These are phyloP conservation scores for Aythya baeri DNA, from an alignment of 2,113 vertebrate species.

Conservation along the genomic window DNA sequence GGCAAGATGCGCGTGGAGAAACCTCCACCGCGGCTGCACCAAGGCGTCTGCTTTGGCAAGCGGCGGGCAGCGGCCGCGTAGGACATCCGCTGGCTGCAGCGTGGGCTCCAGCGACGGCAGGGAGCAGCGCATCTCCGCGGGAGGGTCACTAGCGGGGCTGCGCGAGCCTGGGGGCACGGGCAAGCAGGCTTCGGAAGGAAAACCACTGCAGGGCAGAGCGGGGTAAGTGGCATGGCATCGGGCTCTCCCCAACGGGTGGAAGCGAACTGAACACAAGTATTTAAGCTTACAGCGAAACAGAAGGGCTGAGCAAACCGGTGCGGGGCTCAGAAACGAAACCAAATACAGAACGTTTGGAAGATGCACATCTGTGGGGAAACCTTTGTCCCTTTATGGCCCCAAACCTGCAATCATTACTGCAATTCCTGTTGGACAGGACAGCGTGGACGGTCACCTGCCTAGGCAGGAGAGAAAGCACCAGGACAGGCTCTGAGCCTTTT, in stretches of 20 bases:
- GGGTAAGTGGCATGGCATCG: neutral
- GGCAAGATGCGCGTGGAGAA: conserved; percentile 33
- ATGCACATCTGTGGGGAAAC: neutral
- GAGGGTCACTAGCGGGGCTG: neutral
- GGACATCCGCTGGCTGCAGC: neutral
- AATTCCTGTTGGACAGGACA: neutral
- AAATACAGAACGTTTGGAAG: neutral
- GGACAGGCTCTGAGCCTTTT: neutral
- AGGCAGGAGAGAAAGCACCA: neutral
- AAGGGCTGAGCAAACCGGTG: neutral
- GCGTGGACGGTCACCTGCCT: neutral
- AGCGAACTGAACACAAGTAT: neutral
- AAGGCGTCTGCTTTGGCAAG: conserved; percentile 18
- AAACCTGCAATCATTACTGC: neutral
- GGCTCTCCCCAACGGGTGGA: neutral
- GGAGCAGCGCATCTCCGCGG: neutral
- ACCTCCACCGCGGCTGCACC: conserved; percentile 24
- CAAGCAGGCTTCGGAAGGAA: neutral
- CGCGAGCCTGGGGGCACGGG: neutral
- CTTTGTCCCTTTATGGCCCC: neutral
- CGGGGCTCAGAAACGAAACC: neutral
- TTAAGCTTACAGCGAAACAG: neutral
- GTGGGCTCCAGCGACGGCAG: conserved; percentile 6
- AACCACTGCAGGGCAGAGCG: neutral
- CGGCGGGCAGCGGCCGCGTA: neutral